Evolutionary conservation across 2,888 invertebrate species (phyloP).

Genomic region (Coecobrya sp.): DNA sequence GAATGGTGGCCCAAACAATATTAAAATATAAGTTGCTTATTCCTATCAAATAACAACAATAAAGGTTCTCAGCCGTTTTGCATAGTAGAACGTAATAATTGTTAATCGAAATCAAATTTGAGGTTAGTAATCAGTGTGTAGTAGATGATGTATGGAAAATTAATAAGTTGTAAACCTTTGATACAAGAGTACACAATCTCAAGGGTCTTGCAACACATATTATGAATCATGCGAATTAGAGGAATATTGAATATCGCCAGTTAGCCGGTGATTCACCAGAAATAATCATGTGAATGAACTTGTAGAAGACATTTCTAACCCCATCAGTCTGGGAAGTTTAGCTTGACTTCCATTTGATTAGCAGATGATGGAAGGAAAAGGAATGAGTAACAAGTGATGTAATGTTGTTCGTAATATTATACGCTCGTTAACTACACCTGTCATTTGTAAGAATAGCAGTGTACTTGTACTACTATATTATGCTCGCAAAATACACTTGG

Average conservation of each 20-base stretch:
- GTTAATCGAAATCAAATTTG: constrained; percentile 1
- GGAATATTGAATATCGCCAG: too few species aligned
- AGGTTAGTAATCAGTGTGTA: constrained; percentile 4
- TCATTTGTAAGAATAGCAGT: constrained; percentile 37
- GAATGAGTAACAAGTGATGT: constrained; percentile 8
- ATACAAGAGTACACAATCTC: not conserved
- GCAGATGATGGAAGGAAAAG: constrained; percentile 58
- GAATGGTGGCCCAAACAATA: too few species aligned
- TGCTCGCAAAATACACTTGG: not conserved
- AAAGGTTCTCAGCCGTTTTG: constrained; percentile 26
- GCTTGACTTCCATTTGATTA: constrained; percentile 62
- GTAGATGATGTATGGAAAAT: not conserved
- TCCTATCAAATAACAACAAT: too few species aligned
- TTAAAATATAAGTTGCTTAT: too few species aligned
- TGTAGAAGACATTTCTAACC: constrained; percentile 37
- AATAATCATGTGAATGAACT: constrained; percentile 75
- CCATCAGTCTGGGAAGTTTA: constrained; percentile 41
- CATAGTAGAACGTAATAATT: not conserved
- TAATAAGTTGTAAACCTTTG: not conserved
- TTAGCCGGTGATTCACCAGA: constrained; percentile 1
- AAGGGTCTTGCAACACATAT: constrained; percentile 40
- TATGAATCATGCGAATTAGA: constrained; percentile 4
- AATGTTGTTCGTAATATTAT: constrained; percentile 17
- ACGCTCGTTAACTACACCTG: constrained; percentile 76
- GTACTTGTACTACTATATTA: not conserved